Base-by-base conservation (phyloP, 2,113 vertebrate genomes). In the Orthonyx spaldingii region DNA sequence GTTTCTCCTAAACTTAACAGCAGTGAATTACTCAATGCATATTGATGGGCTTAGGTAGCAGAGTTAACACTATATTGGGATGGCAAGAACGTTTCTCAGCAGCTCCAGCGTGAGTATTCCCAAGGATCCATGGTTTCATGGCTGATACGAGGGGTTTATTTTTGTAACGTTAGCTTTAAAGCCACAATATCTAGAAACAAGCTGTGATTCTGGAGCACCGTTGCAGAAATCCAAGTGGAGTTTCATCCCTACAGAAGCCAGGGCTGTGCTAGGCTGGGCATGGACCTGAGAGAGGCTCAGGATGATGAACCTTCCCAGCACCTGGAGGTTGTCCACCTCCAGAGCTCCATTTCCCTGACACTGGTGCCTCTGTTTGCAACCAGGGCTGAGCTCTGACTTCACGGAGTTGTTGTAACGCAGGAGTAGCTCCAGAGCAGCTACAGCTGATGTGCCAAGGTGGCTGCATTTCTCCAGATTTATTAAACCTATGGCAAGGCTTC, bases 1-100 rank as follows among this genome's bases (percentile, higher is more conserved):
- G 94, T 91, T 96, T 94, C 94, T 95, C 93, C 92, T 49, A 44
- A 93, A 93, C 87, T 92, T 74, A 55, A 75, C 85, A 53, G 94
- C 88, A 95, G 83, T 10, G 92, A 93, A 84, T 88, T 85, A 53
- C 89, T 93, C 81, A 39, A 10, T 53, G 96, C 87, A 65, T 71
- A 63, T 26, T 47, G 82, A 83, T 91, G 94, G 46, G 3, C 23
- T 56, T 27, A n/a, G 85, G 92, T n/a, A 30, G 7, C 13, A 5
- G 56, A 81, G 56, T 75, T 91, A 93, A 84, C 85, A 7, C 94
- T 10, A 1, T 6, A 7, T 5, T 16, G 68, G 52, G 42, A 90
- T 60, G 64, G 41, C 49, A 66, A 5, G 90, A 46, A 27, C 18
- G 22, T 65, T 83, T 82, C 78, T 87, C 57, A 19, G 66, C 49